Evolutionary conservation across 2,888 invertebrate genomes (phyloP).

Genomic region (Caenorhabditis auriculariae): DNA sequence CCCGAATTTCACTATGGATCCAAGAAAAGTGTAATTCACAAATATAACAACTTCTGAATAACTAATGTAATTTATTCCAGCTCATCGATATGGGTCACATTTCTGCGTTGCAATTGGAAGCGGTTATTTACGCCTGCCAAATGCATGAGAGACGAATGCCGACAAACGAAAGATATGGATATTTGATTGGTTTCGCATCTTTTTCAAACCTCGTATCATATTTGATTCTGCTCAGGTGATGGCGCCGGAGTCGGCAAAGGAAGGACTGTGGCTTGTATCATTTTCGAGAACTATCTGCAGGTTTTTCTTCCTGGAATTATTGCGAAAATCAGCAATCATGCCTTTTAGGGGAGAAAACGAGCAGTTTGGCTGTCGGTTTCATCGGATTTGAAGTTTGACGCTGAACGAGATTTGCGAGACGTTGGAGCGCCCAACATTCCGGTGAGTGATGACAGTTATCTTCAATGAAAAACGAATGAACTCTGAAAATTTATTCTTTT

Average conservation of each 20-base stretch:
- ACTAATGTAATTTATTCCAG: constrained; percentile 23
- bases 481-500: not conserved
- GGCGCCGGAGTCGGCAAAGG: constrained; percentile 98
- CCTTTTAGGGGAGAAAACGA: constrained; percentile 23
- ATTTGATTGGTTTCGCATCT: constrained; percentile 77
- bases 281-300: constrained; percentile 91
- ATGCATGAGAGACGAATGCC: constrained; percentile 84
- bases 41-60: no score
- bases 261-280: constrained; percentile 93
- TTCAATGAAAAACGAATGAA: not conserved
- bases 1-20: no score
- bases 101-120: constrained; percentile 93
- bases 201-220: not conserved
- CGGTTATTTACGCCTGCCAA: constrained; percentile 94
- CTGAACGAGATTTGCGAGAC: constrained; percentile 90
- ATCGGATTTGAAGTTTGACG: constrained; percentile 95
- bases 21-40: no score
- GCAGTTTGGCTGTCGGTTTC: constrained; percentile 76
- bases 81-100: constrained; percentile 79
- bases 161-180: constrained; percentile 80
- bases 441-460: constrained; percentile 6
- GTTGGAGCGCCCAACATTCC: constrained; percentile 85
- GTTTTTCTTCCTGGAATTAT: constrained; percentile 64
- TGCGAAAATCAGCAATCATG: not conserved
- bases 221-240: constrained; percentile 73